Percentiles rank a stretch among this genome's conserved stretches.
Conservation (phyloP, 35 echinoderm and acorn worm genomes). For the Stichopus chloronotus region DNA sequence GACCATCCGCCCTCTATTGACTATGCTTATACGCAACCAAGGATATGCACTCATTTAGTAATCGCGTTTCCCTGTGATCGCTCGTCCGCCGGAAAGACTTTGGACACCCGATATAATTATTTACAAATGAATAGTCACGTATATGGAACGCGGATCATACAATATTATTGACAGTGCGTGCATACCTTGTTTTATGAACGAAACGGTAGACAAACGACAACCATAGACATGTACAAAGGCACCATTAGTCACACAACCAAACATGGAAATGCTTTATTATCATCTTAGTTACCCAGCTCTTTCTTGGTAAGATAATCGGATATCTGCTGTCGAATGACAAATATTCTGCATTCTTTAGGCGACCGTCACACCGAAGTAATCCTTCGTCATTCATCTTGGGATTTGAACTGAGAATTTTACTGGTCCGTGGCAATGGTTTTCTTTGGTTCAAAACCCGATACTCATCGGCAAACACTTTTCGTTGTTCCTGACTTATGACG, state of each 20-base stretch:
- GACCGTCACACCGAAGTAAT: neutral
- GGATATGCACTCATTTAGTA: too few relatives aligned
- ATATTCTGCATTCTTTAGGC: neutral
- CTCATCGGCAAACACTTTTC: constrained; percentile 15
- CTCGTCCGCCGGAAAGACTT: too few relatives aligned
- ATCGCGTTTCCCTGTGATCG: too few relatives aligned
- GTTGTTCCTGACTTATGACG: neutral
- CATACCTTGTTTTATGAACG: too few relatives aligned
- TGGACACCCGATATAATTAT: too few relatives aligned
- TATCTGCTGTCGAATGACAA: constrained; percentile 22
- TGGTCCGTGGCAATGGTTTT: neutral
- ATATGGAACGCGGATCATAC: too few relatives aligned
- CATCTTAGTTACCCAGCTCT: constrained; percentile 5
- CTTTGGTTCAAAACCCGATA: neutral
- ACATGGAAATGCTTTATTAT: constrained; percentile 40
- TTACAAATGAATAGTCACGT: too few relatives aligned
- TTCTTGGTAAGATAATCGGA: constrained; percentile 36
- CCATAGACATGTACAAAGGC: too few relatives aligned
- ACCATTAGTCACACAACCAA: neutral
- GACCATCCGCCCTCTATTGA: too few relatives aligned
- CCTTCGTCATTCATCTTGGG: constrained; percentile 6
- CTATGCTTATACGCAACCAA: too few relatives aligned
- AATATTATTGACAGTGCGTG: too few relatives aligned
- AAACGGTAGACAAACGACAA: too few relatives aligned
- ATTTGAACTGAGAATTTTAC: constrained; percentile 19